Percentiles rank a stretch among this genome's conserved stretches.
Evolutionary conservation across 1,140 invertebrate genomes (phyloP).

Genomic region (Listronotus bonariensis): DNA sequence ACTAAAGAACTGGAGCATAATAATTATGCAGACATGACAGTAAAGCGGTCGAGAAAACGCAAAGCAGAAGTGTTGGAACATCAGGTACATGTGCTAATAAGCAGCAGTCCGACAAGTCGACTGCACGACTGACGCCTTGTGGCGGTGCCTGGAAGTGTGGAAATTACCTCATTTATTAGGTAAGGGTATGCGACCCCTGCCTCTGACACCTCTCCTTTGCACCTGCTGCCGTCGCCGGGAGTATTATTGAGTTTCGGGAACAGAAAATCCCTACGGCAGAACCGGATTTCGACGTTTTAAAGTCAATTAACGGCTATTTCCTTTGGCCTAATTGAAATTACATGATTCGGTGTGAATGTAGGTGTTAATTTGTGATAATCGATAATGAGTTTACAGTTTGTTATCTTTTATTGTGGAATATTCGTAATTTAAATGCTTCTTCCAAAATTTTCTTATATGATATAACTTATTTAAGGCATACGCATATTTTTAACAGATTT

Average conservation of each 20-base stretch:
- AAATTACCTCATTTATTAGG: conserved; percentile 61
- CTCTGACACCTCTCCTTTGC: conserved; percentile 59
- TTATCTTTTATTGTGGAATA: no score
- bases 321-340: conserved; percentile 29
- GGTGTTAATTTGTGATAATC: conserved; percentile 6
- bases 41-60: conserved; percentile 6
- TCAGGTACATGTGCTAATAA: conserved; percentile 56
- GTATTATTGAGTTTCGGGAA: conserved; percentile 56
- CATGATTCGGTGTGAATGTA: background rate
- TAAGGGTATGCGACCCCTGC: conserved; percentile 57
- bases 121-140: conserved; percentile 52
- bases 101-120: conserved; percentile 40
- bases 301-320: conserved; percentile 41
- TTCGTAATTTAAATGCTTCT: no score
- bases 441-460: no score
- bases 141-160: conserved; percentile 55
- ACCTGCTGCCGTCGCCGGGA: conserved; percentile 53
- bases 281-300: conserved; percentile 40
- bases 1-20: conserved; percentile 11
- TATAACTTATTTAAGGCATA: no score
- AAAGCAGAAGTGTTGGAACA: conserved; percentile 43
- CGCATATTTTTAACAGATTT: no score
- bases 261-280: conserved; percentile 39
- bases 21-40: conserved; percentile 5
- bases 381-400: background rate